Evolutionary conservation across 2,888 invertebrate species (phyloP).

Genomic region (Orthonevra nobilis): DNA sequence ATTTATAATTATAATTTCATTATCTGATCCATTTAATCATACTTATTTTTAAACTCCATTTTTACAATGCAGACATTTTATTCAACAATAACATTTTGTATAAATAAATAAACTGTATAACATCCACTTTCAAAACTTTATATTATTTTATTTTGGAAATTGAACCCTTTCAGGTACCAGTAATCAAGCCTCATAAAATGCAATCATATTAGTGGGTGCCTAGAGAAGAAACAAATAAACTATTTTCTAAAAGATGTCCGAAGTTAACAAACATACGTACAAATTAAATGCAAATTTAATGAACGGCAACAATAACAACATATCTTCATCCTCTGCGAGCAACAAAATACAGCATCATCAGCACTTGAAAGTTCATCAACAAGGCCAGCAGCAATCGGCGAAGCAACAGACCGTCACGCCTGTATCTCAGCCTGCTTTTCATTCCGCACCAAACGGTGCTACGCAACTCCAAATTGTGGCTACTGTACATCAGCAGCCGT

Average conservation of each 20-base stretch:
- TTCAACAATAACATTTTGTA: no score
- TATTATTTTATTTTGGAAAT: no score
- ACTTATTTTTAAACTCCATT: no score
- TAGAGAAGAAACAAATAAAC: background rate
- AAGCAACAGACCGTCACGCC: slow-evolving; percentile 69
- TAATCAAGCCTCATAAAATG: no score
- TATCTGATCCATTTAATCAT: no score
- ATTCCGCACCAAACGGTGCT: slow-evolving; percentile 40
- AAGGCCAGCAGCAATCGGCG: slow-evolving; percentile 69
- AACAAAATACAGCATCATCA: slow-evolving; percentile 40
- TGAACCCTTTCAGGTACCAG: no score
- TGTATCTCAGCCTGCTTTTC: slow-evolving; percentile 62
- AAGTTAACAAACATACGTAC: slow-evolving; percentile 41
- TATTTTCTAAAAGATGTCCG: slow-evolving; percentile 48
- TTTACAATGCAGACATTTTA: no score
- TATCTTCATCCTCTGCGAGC: slow-evolving; percentile 10
- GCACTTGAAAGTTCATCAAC: slow-evolving; percentile 29
- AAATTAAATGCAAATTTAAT: slow-evolving; percentile 56
- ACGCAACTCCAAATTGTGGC: slow-evolving; percentile 78
- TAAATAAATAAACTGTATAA: no score
- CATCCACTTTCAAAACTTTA: no score
- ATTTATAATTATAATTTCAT: no score
- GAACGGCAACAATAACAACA: slow-evolving; percentile 21
- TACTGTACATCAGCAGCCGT: slow-evolving; percentile 76
- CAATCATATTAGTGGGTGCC: slow-evolving; percentile 2